These are phyloP conservation scores for Nasonia giraulti DNA, from an alignment of 1,140 invertebrate species.

Conservation along the genomic window DNA sequence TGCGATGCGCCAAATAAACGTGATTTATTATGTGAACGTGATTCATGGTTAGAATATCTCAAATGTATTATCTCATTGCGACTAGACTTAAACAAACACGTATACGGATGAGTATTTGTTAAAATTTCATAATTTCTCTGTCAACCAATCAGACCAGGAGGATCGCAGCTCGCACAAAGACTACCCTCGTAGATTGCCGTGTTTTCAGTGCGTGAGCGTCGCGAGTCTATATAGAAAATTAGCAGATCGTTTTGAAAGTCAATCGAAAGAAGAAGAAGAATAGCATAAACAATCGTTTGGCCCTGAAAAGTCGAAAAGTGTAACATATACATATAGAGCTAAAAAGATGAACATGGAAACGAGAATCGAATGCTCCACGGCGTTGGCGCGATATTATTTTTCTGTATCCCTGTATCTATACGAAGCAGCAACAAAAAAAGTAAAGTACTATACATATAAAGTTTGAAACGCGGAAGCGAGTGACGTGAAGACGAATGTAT, in stretches of 20 bases:
- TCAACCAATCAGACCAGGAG: not conserved
- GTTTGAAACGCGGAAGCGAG: conserved; percentile 39
- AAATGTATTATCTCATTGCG: not conserved
- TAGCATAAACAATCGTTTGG: not conserved
- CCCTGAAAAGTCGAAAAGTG: conserved; percentile 20
- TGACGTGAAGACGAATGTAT: not conserved
- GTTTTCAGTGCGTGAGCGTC: conserved; percentile 19
- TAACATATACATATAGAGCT: conserved; percentile 32
- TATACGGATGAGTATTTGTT: not conserved
- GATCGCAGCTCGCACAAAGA: conserved; percentile 6
- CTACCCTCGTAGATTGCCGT: conserved; percentile 2
- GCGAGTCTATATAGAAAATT: not conserved
- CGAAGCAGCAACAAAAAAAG: conserved; percentile 61
- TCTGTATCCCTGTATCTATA: conserved; percentile 73
- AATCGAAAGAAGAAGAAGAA: not conserved
- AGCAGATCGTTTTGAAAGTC: not conserved
- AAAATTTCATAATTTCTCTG: not conserved
- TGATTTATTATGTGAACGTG: not conserved
- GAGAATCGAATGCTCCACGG: conserved; percentile 65
- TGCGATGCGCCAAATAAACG: not conserved
- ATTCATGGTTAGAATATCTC: not conserved
- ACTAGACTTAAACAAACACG: not conserved
- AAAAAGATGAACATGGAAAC: conserved; percentile 8
- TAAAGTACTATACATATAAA: conserved; percentile 58
- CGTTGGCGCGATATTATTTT: conserved; percentile 71